Conservation (phyloP, 2,888 invertebrate genomes). For the Drosophila conformis region DNA sequence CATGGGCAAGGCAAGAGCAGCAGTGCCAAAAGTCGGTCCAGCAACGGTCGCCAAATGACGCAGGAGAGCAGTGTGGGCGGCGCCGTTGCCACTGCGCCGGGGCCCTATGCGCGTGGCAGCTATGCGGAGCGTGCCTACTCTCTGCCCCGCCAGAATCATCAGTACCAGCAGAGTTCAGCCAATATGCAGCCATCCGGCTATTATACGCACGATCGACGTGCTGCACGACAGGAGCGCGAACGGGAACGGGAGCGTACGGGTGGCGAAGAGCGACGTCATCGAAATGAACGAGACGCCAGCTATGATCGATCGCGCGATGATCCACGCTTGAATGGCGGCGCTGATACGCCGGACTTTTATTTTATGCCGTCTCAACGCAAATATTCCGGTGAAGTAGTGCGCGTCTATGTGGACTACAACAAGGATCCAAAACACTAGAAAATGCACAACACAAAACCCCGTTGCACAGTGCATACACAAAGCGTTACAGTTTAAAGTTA, state of each 20-base stretch:
- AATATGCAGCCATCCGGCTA: conserved; percentile 85
- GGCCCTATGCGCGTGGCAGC: conserved; percentile 76
- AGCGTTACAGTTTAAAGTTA: conserved; percentile 42
- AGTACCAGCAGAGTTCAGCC: conserved; percentile 81
- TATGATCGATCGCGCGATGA: conserved; percentile 82
- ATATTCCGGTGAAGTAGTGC: conserved; percentile 95
- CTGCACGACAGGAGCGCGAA: conserved; percentile 73
- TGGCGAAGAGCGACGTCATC: conserved; percentile 75
- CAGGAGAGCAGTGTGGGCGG: conserved; percentile 66
- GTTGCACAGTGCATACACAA: conserved; percentile 32
- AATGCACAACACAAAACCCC: not conserved
- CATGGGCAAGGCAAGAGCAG: conserved; percentile 47
- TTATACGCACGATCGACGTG: conserved; percentile 86
- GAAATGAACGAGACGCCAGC: conserved; percentile 79
- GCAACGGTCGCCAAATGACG: conserved; percentile 54
- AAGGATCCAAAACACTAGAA: conserved; percentile 87
- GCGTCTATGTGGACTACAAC: conserved; percentile 93
- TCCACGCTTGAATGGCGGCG: conserved; percentile 83
- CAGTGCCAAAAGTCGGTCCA: conserved; percentile 53
- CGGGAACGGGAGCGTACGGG: conserved; percentile 52
- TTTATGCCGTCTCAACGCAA: conserved; percentile 98
- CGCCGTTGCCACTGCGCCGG: conserved; percentile 20
- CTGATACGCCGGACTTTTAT: conserved; percentile 91
- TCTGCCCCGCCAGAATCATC: conserved; percentile 88
- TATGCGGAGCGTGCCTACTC: conserved; percentile 90